Evolutionary conservation across 1,140 invertebrate genomes (phyloP), one percentile per base, ranked within the genome.

Genomic region (Drosophila ananassae): DNA sequence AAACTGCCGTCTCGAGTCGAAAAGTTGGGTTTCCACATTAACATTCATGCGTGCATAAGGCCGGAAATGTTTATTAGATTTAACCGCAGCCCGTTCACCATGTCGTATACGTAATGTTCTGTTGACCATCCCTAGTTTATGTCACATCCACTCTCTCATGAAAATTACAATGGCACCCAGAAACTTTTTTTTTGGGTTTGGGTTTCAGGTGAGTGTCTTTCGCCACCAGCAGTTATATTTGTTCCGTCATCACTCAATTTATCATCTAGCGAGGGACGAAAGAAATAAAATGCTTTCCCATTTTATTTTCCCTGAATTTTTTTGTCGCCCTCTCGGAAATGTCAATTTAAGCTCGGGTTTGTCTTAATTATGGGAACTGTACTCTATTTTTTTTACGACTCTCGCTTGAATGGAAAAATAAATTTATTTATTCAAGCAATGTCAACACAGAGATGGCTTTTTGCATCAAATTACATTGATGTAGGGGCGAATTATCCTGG

Each of bases 1-100:
- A 21, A 50, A 64, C 76, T 61, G 71, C 50, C 51, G 66, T 66
- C 66, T 68, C 63, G 51, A 68, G 77, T 85, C 73, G 60, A 77
- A 84, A 84, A 84, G 64, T 87, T 85, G 58, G 53, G 25, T 28
- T 28, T 87, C 64, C 61, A 39, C 78, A 89, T 84, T 80, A 87
- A 87, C 74, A 87, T 89, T 82, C 83, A 87, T 79, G 83, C 79
- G 71, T 87, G 78, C 83, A 78, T 61, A 52, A 64, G 67, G 52
- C 59, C 71, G 71, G 71, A 82, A 87, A 87, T 76, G 78, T 73
- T 78, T 85, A 78, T 66, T 64, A 89, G 62, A 76, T 82, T 75
- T 73, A 87, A 78, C 79, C 78, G 54, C 71, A 78, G 69, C 73
- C 41, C 62, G 73, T 47, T 50, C 58, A 50, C 52, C 74, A 72